Conservation (phyloP, 2,113 vertebrate genomes). For the Mesocricetus auratus region DNA sequence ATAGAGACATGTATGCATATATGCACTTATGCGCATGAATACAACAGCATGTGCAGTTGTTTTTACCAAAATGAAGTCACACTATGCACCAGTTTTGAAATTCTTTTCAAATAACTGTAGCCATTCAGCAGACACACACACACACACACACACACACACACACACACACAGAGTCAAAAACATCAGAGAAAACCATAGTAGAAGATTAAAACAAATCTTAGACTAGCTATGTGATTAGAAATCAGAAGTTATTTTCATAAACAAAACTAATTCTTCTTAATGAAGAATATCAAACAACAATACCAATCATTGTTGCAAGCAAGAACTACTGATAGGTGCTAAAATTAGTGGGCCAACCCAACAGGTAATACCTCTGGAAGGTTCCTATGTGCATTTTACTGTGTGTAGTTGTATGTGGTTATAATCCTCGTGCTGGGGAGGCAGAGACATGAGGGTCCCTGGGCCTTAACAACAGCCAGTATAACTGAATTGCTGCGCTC, state of each 20-base stretch:
- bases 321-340: neutral
- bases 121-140: neutral
- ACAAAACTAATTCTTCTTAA: conserved; percentile 40
- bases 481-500: neutral
- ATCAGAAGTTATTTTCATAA: neutral
- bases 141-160: neutral
- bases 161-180: neutral
- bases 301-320: neutral
- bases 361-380: neutral
- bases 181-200: conserved; percentile 28
- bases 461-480: neutral
- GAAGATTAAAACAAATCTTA: conserved; percentile 36
- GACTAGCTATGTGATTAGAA: neutral
- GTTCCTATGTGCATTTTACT: neutral
- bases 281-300: neutral
- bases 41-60: neutral
- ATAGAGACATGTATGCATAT: neutral
- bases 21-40: neutral
- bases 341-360: neutral
- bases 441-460: neutral
- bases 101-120: conserved; percentile 47
- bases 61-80: conserved; percentile 54
- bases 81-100: conserved; percentile 41
- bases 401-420: neutral
- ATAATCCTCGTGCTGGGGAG: neutral